phyloP scores from a whole-genome alignment of 2,797 vertebrate species.

The Phyllotis vaccarum region DNA sequence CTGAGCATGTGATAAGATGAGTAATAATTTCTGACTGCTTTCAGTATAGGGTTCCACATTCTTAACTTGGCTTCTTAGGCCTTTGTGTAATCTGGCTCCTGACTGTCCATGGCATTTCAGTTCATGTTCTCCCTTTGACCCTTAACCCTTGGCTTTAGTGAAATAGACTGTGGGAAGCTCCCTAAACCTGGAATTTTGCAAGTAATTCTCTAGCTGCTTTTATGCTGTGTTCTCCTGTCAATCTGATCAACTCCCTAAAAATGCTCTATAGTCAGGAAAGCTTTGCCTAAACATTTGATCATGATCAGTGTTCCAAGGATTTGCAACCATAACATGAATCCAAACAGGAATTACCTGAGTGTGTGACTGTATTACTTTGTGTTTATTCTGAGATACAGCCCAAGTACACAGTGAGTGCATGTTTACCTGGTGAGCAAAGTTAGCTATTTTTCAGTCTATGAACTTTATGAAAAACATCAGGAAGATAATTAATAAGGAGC shows the following conservation, averaged over 20 bases:
- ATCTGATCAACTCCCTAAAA: not conserved
- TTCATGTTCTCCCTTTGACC: not conserved
- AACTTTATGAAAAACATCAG: no score
- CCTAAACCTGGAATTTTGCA: not conserved
- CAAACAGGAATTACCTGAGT: not conserved
- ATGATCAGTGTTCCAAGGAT: accelerated
- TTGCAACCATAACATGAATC: not conserved
- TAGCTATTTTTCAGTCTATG: not conserved
- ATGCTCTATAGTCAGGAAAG: not conserved
- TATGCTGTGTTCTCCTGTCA: not conserved
- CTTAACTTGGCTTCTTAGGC: not conserved
- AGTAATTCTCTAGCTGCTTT: no score
- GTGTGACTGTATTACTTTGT: accelerated
- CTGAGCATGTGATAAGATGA: not conserved
- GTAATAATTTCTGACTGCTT: not conserved
- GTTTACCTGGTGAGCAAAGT: no score
- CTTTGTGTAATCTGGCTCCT: not conserved
- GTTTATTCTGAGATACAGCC: not conserved
- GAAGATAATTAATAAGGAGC: not conserved
- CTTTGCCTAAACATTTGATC: not conserved
- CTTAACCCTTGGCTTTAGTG: not conserved
- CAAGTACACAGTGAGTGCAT: accelerated
- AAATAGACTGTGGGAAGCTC: accelerated
- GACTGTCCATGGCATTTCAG: not conserved
- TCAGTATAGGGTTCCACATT: not conserved